Evolutionary conservation across 2,797 vertebrate genomes (phyloP).

Genomic region (Galaxias olidus): DNA sequence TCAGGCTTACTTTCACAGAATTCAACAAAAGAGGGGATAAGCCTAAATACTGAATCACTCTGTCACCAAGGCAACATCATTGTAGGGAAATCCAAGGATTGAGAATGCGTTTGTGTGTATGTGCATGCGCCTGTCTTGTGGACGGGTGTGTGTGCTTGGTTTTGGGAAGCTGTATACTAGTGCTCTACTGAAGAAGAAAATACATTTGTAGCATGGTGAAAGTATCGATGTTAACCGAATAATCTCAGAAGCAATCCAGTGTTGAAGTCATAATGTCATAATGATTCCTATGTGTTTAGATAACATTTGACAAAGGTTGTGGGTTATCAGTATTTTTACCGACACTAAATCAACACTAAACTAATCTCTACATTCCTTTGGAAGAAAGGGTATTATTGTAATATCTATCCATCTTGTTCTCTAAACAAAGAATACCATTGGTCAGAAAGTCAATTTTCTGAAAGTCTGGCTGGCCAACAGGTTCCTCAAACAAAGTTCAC

Average conservation of each 20-base stretch:
- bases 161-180: too few species aligned
- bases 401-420: slow-evolving; percentile 45
- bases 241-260: too few species aligned
- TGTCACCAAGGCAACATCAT: slow-evolving; percentile 58
- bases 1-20: slow-evolving; percentile 38
- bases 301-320: slow-evolving; percentile 21
- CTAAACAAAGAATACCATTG: slow-evolving; percentile 63
- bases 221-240: too few species aligned
- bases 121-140: slow-evolving; percentile 10
- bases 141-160: slow-evolving; percentile 3
- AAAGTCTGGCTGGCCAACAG: slow-evolving; percentile 32
- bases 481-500: slow-evolving; percentile 60
- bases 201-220: too few species aligned
- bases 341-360: slow-evolving; percentile 32
- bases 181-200: too few species aligned
- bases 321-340: slow-evolving; percentile 35
- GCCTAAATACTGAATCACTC: slow-evolving; percentile 49
- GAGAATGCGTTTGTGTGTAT: slow-evolving; percentile 26
- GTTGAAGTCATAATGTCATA: too few species aligned
- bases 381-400: slow-evolving; percentile 29
- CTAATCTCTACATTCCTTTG: slow-evolving; percentile 30
- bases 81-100: slow-evolving; percentile 36
- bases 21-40: slow-evolving; percentile 51
- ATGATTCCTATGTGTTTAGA: not conserved
- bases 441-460: slow-evolving; percentile 45